Evolutionary conservation across 2,113 vertebrate species (phyloP).

Genomic region (Urocolius indicus): DNA sequence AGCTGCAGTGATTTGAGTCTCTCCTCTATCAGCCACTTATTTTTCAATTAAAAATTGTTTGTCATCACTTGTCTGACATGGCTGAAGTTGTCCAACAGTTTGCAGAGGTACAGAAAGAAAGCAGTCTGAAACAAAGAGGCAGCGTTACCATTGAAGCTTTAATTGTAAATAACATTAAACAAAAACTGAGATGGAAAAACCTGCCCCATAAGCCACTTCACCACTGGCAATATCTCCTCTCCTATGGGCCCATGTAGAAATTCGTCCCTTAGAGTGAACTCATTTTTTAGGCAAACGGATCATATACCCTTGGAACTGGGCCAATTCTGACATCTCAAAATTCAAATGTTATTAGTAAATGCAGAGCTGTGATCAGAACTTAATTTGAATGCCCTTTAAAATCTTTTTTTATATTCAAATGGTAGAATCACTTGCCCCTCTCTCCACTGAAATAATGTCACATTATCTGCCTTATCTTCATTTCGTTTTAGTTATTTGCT

Average conservation of each 20-base stretch:
- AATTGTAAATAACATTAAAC: not conserved
- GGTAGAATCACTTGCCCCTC: not conserved
- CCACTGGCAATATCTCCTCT: not conserved
- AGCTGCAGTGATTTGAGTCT: not conserved
- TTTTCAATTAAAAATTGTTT: not conserved
- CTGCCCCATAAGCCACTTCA: not conserved
- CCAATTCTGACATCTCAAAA: not conserved
- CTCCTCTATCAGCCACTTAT: not conserved
- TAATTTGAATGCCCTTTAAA: constrained; percentile 2
- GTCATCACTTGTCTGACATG: not conserved
- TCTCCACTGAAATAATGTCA: not conserved
- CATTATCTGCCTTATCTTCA: not conserved
- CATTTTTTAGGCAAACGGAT: not conserved
- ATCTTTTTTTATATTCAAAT: constrained; percentile 24
- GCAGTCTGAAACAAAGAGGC: not conserved
- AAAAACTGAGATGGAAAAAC: not conserved
- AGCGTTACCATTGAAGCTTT: not conserved
- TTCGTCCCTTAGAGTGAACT: not conserved
- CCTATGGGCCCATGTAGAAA: not conserved
- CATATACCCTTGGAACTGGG: not conserved
- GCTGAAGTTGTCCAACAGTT: not conserved
- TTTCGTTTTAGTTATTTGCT: constrained; percentile 3
- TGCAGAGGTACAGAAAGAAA: not conserved
- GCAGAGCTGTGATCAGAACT: not conserved
- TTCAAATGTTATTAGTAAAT: not conserved